Evolutionary conservation across 2,888 invertebrate species (phyloP), one percentile per base, ranked within the genome.

Genomic region (Mesorhabditis belari): DNA sequence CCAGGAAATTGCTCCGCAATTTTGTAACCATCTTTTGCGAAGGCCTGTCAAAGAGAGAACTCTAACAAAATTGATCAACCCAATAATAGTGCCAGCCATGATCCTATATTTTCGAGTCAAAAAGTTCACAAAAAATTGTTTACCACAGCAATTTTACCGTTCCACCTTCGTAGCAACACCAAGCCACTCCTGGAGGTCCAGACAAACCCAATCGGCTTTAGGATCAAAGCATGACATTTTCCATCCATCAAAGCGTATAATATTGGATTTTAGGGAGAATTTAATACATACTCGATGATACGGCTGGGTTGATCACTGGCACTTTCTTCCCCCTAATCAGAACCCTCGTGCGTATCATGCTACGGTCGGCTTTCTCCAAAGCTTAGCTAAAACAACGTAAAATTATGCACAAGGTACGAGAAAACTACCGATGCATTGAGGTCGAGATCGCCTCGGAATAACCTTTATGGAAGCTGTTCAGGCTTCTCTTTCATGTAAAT

Each of bases 51-150:
- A 92, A 92, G 61, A 92, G 82, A 24, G n/a, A 93, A 86, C 70
- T 91, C 90, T 78, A 88, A 90, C 26, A 51, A 69, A 67, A 3
- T 55, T 66, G 26, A 58, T 59, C 17, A 69, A 24, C 2, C 69
- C 73, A n/a, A 91, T 87, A 0, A 96, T 85, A 0, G 91, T 93
- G 27, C 95, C 96, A 66, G n/a, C n/a, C 87, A 86, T 9, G 53
- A 26, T 4, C 54, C 53, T 44, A 26, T 27, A 27, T 3, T 2
- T 44, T 44, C 3, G 4, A 44, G 29, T 50, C 51, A 24, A n/a
- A 25, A 44, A 50, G 27, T 54, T 26, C 6, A 29, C n/a, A 12
- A 53, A 52, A 44, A 55, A 55, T 17, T 54, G 1, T 1, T 50
- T 44, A n/a, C n/a, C 21, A 25, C 49, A 17, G n/a, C n/a, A n/a